phyloP scores from a whole-genome alignment of 2,888 invertebrate species.

The Plagodis pulveraria region DNA sequence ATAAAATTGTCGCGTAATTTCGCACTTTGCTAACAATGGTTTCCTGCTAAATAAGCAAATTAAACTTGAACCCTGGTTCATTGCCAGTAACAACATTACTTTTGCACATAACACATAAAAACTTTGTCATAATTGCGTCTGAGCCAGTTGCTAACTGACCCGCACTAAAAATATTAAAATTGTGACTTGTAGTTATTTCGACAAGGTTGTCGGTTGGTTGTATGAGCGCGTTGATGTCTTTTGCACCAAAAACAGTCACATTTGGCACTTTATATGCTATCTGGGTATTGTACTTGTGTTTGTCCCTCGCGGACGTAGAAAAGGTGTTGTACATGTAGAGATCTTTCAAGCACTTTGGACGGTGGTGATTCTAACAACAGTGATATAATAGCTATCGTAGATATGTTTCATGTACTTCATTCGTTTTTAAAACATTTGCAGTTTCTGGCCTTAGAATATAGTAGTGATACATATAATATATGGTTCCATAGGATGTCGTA shows the following conservation, averaged over 20 bases:
- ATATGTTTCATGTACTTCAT: too few species aligned
- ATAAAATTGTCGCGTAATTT: constrained; percentile 11
- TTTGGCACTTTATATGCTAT: constrained; percentile 18
- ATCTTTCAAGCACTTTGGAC: not conserved
- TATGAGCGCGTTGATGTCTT: constrained; percentile 9
- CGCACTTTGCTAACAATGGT: constrained; percentile 8
- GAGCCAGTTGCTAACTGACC: not conserved
- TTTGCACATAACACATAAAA: constrained; percentile 1
- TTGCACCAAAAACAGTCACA: constrained; percentile 15
- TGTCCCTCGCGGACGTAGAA: constrained; percentile 3
- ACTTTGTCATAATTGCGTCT: not conserved
- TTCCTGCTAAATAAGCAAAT: constrained; percentile 12
- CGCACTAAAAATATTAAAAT: too few species aligned
- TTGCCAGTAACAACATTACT: constrained; percentile 12
- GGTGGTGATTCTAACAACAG: not conserved
- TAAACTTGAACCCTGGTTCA: constrained; percentile 34
- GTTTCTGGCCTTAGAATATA: too few species aligned
- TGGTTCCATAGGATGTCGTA: too few species aligned
- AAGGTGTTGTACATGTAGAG: constrained; percentile 5
- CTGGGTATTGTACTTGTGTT: not conserved
- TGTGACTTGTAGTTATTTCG: not conserved
- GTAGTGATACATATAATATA: too few species aligned
- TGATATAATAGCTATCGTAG: too few species aligned
- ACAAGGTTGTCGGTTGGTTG: constrained; percentile 3
- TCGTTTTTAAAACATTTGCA: too few species aligned